Evolutionary conservation across 2,888 invertebrate species (phyloP).

Genomic region (Hyles lineata): DNA sequence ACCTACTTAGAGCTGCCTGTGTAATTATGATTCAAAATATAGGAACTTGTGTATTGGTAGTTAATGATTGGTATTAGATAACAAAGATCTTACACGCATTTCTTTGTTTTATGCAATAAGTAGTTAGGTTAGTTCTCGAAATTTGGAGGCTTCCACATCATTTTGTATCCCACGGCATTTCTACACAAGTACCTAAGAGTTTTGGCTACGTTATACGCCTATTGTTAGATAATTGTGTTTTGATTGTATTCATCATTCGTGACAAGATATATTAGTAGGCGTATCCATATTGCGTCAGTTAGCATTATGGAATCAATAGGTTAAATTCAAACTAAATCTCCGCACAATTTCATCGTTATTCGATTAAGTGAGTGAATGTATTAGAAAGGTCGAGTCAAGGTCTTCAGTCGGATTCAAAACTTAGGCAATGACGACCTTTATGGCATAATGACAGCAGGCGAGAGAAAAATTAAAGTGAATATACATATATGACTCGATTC

Average conservation of each 20-base stretch:
- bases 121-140: too few relatives aligned
- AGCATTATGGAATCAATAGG: slow-evolving; percentile 5
- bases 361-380: slow-evolving; percentile 55
- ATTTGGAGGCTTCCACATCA: too few relatives aligned
- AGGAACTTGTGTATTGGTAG: too few relatives aligned
- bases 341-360: slow-evolving; percentile 35
- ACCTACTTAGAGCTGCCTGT: too few relatives aligned
- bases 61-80: too few relatives aligned
- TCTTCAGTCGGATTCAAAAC: slow-evolving; percentile 38
- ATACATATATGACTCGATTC: slow-evolving; percentile 41
- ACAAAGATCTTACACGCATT: too few relatives aligned
- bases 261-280: slow-evolving; percentile 18
- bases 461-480: slow-evolving; percentile 52
- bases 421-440: slow-evolving; percentile 53
- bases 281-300: slow-evolving; percentile 19
- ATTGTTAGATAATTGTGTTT: background rate
- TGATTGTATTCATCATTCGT: slow-evolving; percentile 6
- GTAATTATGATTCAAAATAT: too few relatives aligned
- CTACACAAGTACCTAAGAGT: background rate
- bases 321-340: slow-evolving; percentile 32
- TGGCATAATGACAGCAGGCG: slow-evolving; percentile 46
- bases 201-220: background rate
- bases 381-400: slow-evolving; percentile 66
- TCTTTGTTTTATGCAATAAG: too few relatives aligned
- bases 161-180: too few relatives aligned